These are phyloP conservation scores for Erythrocercus mccallii DNA, from an alignment of 2,113 vertebrate species.

Conservation along the genomic window DNA sequence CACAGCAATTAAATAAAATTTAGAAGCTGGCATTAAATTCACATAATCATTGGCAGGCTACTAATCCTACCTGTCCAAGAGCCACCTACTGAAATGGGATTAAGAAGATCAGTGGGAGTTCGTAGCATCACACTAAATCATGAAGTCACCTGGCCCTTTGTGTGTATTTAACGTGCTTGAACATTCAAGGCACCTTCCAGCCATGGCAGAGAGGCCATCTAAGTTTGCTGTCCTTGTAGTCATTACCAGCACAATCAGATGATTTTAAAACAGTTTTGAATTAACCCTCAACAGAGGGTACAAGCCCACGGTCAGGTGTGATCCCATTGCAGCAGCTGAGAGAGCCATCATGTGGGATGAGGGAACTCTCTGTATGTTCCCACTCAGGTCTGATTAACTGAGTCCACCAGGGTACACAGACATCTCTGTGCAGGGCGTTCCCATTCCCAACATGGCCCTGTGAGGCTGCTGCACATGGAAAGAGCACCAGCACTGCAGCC, in stretches of 20 bases:
- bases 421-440: not conserved
- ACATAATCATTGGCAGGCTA: not conserved
- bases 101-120: not conserved
- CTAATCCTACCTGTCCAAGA: not conserved
- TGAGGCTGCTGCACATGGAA: not conserved
- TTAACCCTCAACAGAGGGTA: rapidly evolving
- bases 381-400: not conserved
- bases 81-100: not conserved
- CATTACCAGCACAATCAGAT: not conserved
- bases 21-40: not conserved
- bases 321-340: not conserved
- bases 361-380: not conserved
- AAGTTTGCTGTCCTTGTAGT: not conserved
- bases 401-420: not conserved
- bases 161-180: not conserved
- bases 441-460: not conserved
- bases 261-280: not conserved
- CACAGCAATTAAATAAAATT: not conserved
- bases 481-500: not conserved
- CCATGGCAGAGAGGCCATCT: not conserved
- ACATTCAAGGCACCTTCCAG: not conserved
- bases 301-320: not conserved
- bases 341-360: not conserved
- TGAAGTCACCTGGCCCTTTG: not conserved
- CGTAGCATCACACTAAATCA: not conserved